These are phyloP conservation scores for Mirounga angustirostris DNA, from an alignment of 2,113 vertebrate genomes.

Conservation along the genomic window DNA sequence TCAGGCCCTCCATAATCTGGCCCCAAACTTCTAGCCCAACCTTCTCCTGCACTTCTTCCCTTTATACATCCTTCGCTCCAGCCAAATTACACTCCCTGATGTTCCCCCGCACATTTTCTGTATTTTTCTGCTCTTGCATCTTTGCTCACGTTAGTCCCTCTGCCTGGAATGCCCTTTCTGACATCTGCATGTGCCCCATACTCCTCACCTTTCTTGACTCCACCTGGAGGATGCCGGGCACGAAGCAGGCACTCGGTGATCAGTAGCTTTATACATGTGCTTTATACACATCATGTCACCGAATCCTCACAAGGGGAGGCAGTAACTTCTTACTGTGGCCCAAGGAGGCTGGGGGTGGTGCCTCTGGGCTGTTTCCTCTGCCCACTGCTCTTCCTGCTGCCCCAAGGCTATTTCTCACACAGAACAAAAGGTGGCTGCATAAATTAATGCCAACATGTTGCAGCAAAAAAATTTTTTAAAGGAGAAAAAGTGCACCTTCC, in stretches of 20 bases:
- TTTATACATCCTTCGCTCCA: background rate
- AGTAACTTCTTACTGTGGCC: background rate
- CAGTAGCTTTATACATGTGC: rapidly evolving
- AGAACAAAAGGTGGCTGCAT: background rate
- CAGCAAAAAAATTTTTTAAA: background rate
- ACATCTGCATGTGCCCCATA: background rate
- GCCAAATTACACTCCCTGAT: background rate
- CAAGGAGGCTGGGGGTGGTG: background rate
- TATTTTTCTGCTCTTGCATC: background rate
- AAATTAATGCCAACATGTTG: background rate
- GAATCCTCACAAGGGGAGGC: background rate
- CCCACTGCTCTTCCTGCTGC: background rate
- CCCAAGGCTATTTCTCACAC: background rate
- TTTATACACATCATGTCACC: background rate
- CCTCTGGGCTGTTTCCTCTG: background rate
- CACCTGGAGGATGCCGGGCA: background rate
- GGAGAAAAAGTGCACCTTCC: background rate
- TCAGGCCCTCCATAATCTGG: background rate
- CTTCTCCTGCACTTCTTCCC: background rate
- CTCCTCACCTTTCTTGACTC: background rate
- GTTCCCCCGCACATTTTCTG: background rate
- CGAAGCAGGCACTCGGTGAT: rapidly evolving
- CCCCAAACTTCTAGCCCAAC: background rate
- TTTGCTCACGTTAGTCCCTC: background rate
- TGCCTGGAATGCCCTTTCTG: background rate